These are phyloP conservation scores for Cassiopea andromeda DNA, from an alignment of 30 jellyfish, hydroid and myxozoan genomes.

Conservation along the genomic window DNA sequence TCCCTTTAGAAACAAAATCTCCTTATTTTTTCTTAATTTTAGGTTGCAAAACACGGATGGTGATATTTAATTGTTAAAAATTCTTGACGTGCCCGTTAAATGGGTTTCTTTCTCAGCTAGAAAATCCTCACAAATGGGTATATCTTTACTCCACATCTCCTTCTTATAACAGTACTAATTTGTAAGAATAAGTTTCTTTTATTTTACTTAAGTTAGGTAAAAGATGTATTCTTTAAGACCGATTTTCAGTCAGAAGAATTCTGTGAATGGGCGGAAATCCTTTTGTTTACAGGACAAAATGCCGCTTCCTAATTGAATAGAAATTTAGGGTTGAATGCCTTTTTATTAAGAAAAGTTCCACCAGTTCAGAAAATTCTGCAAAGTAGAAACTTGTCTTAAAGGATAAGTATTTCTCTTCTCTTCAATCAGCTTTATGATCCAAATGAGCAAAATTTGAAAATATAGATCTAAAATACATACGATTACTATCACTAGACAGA, in stretches of 20 bases:
- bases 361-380: too few species aligned
- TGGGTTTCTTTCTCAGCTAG: background rate
- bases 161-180: conserved; percentile 9
- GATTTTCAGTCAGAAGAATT: background rate
- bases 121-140: conserved; percentile 8
- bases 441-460: background rate
- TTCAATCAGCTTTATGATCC: conserved; percentile 15
- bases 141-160: background rate
- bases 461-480: background rate
- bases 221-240: background rate
- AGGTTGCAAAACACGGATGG: background rate
- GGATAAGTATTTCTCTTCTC: conserved; percentile 4
- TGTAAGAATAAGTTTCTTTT: background rate
- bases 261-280: background rate
- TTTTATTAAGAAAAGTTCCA: background rate
- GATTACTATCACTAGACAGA: background rate
- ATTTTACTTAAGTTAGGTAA: background rate
- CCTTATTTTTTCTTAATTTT: background rate
- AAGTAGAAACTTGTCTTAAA: conserved; percentile 13
- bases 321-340: conserved; percentile 14
- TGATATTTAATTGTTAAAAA: background rate
- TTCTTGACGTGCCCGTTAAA: background rate
- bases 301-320: conserved; percentile 11
- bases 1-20: background rate
- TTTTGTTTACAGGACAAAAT: conserved; percentile 4